These are phyloP conservation scores for Ferdinandea cuprea DNA, from an alignment of 2,888 invertebrate genomes.

Conservation along the genomic window DNA sequence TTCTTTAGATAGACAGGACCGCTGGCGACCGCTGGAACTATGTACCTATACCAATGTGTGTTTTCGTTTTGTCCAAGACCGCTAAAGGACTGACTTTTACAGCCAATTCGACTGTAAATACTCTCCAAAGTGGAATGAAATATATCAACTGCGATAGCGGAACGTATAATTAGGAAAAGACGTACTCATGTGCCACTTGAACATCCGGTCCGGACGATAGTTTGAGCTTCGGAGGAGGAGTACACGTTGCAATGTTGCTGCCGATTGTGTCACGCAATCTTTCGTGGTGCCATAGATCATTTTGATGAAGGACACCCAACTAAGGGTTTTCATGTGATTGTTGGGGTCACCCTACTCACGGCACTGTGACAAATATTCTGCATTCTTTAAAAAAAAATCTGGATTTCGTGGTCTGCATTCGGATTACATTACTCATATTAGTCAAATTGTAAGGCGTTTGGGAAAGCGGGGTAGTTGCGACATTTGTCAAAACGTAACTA, in stretches of 20 bases:
- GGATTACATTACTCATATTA: constrained; percentile 65
- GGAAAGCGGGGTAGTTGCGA: background rate
- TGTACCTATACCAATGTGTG: no score
- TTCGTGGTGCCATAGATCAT: constrained; percentile 67
- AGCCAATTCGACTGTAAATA: constrained; percentile 60
- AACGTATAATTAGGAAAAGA: constrained; percentile 72
- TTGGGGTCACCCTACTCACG: constrained; percentile 39
- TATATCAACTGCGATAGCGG: constrained; percentile 55
- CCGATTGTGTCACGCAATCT: constrained; percentile 73
- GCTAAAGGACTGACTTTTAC: constrained; percentile 31
- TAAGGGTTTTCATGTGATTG: background rate
- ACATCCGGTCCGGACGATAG: constrained; percentile 53
- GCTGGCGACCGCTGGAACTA: constrained; percentile 34
- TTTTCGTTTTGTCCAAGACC: constrained; percentile 45
- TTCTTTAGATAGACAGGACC: constrained; percentile 20
- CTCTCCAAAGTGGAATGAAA: constrained; percentile 52
- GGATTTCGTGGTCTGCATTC: constrained; percentile 45
- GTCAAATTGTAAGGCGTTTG: constrained; percentile 25
- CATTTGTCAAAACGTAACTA: constrained; percentile 63
- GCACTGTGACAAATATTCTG: constrained; percentile 65
- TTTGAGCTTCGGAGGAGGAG: background rate
- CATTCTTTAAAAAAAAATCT: constrained; percentile 34
- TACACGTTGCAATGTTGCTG: constrained; percentile 47
- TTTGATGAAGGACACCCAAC: constrained; percentile 45
- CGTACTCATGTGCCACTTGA: constrained; percentile 75